Evolutionary conservation across 1,140 invertebrate genomes (phyloP), one percentile per base, ranked within the genome.

Genomic region (Cepaea nemoralis): DNA sequence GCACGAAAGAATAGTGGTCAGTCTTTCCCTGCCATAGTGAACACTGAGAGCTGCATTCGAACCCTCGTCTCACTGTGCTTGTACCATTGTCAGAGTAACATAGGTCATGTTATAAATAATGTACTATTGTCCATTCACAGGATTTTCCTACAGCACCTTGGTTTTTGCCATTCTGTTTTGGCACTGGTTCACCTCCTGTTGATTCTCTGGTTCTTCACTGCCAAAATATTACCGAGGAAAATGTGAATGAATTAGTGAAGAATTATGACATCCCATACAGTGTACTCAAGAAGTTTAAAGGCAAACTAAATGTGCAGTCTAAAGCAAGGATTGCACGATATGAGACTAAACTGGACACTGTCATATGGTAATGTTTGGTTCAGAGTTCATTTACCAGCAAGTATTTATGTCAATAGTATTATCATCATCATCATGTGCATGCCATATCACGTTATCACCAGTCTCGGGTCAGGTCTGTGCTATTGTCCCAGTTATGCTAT

Each of bases 81-180:
- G n/a, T n/a, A n/a, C n/a, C n/a, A n/a, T n/a, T n/a, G n/a, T 16
- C n/a, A 16, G 50, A 16, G 50, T 16, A 16, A 16, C 16, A 55
- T 55, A 16, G 16, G n/a, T 55, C n/a, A 55, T 16, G 50, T 16
- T 55, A n/a, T n/a, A n/a, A n/a, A n/a, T n/a, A n/a, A n/a, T n/a
- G n/a, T n/a, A n/a, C n/a, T n/a, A n/a, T n/a, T n/a, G n/a, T n/a
- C n/a, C n/a, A 8, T 16, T 75, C 79, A 0, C 77, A 89, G 87
- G 88, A 90, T 81, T 91, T 91, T 82, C 84, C 86, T 14, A 74
- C 73, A n/a, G 76, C 88, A 37, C 84, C 88, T n/a, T 91, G 90
- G 90, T 91, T 91, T 78, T 80, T 91, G 31, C 86, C 86, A 6
- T 90, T 83, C 76, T 90, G 89, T 77, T 91, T 86, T 77, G 90